phyloP scores from a whole-genome alignment of 2,113 vertebrate species.

The Amia ocellicauda region DNA sequence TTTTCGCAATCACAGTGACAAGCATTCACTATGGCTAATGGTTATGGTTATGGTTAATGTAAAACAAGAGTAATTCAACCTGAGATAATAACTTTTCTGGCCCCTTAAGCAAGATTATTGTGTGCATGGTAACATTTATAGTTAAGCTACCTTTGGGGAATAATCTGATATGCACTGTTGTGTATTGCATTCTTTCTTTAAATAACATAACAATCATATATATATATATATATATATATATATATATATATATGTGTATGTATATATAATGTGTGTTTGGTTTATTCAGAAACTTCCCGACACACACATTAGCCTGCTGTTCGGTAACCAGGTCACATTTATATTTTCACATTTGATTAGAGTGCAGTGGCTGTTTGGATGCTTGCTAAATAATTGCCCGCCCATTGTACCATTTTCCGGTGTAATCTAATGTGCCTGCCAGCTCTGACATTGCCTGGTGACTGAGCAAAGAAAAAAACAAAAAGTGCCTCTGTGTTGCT shows the following conservation, averaged over 20 bases:
- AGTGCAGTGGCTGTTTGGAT: neutral
- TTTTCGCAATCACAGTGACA: neutral
- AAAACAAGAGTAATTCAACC: slow-evolving; percentile 7
- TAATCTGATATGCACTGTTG: too few species aligned
- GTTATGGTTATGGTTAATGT: slow-evolving; percentile 3
- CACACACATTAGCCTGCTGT: too few species aligned
- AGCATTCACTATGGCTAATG: neutral
- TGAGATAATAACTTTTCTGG: neutral
- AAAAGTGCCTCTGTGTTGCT: neutral
- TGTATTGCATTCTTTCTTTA: too few species aligned
- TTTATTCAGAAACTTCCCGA: too few species aligned
- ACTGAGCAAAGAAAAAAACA: neutral
- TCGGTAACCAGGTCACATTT: too few species aligned
- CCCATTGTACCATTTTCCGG: neutral
- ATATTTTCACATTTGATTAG: neutral
- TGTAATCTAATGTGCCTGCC: slow-evolving; percentile 11
- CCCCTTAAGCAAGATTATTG: neutral
- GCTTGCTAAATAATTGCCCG: slow-evolving; percentile 3
- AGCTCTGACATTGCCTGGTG: slow-evolving; percentile 4
- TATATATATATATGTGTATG: too few species aligned
- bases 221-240: too few species aligned
- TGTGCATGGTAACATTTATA: neutral
- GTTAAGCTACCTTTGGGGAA: neutral
- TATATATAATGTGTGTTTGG: too few species aligned
- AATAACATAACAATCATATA: too few species aligned